These are phyloP conservation scores for Platysteira castanea DNA, from an alignment of 2,113 vertebrate genomes.

Conservation along the genomic window DNA sequence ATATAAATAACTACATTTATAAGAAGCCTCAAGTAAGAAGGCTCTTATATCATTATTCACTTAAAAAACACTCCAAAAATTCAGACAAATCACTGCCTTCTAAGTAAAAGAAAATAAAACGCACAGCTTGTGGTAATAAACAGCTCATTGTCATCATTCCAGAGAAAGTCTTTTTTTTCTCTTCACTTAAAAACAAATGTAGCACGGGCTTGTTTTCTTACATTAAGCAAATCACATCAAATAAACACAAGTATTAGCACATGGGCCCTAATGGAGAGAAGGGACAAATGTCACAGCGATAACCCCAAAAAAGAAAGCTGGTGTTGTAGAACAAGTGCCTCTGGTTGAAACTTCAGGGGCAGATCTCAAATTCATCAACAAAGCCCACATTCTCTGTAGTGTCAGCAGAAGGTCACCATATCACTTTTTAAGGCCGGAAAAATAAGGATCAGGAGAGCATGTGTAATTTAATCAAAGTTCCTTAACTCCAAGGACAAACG, in stretches of 20 bases:
- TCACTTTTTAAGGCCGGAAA: background rate
- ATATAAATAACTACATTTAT: conserved; percentile 48
- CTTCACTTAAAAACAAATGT: background rate
- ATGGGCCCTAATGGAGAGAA: background rate
- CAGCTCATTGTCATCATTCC: conserved; percentile 16
- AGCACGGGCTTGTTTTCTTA: background rate
- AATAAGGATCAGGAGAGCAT: background rate
- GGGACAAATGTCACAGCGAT: background rate
- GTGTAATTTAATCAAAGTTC: background rate
- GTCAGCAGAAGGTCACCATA: background rate
- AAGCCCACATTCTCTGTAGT: background rate
- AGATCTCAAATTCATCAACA: background rate
- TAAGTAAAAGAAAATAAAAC: conserved; percentile 41
- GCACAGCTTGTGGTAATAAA: conserved; percentile 48
- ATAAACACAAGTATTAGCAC: background rate
- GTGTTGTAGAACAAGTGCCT: background rate
- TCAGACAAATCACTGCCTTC: conserved; percentile 47
- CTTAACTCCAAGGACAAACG: background rate
- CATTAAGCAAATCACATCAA: background rate
- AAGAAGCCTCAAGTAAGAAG: conserved; percentile 37
- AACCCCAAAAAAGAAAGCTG: background rate
- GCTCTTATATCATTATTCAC: conserved; percentile 49
- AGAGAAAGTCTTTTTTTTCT: background rate
- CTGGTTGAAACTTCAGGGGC: background rate
- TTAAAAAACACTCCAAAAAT: conserved; percentile 51